phyloP scores from a whole-genome alignment of 2,888 invertebrate species.

The Ditula angustiorana region DNA sequence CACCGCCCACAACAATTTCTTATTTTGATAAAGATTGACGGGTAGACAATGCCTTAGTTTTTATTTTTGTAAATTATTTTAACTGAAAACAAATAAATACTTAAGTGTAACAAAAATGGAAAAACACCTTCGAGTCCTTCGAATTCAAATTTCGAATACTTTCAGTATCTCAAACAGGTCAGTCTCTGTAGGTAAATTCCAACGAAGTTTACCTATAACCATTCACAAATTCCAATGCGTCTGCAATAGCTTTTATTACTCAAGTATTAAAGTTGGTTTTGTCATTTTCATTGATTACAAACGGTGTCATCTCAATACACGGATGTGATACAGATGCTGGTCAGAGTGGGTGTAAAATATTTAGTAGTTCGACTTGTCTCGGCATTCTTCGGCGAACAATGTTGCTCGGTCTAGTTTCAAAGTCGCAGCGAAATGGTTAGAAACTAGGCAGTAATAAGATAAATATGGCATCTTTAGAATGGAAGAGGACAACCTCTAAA shows the following conservation, averaged over 20 bases:
- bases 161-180: no score
- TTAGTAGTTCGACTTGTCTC: slow-evolving; percentile 24
- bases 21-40: no score
- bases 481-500: no score
- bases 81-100: no score
- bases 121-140: no score
- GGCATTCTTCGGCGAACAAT: slow-evolving; percentile 35
- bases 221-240: not conserved
- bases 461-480: no score
- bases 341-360: slow-evolving; percentile 35
- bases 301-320: slow-evolving; percentile 22
- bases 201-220: slow-evolving; percentile 17
- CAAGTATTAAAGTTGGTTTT: not conserved
- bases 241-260: not conserved
- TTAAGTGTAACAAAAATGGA: no score
- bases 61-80: no score
- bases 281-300: not conserved
- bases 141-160: no score
- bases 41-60: no score
- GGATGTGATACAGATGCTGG: slow-evolving; percentile 29
- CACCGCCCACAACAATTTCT: no score
- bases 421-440: slow-evolving; percentile 6
- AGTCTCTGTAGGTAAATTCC: slow-evolving; percentile 19
- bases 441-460: no score
- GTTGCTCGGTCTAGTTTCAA: slow-evolving; percentile 19